phyloP scores from a whole-genome alignment of 2,888 invertebrate species.

The Lordiphosa andalusiaca region DNA sequence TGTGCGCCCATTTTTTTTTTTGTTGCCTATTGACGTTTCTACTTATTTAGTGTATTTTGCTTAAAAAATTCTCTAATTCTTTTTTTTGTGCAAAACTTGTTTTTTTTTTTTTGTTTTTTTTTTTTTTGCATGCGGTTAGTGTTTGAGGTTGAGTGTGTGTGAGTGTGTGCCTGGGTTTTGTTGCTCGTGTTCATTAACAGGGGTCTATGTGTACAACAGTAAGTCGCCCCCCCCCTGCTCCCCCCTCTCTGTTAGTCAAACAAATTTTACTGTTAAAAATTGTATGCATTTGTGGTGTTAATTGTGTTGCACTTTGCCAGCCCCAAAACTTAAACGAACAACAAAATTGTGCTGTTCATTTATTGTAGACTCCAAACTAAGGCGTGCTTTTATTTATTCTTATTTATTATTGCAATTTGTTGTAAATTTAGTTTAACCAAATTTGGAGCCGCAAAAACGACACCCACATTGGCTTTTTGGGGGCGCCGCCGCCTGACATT shows the following conservation, averaged over 20 bases:
- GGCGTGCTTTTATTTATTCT: slow-evolving; percentile 46
- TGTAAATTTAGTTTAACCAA: slow-evolving; percentile 59
- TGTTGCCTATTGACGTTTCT: slow-evolving; percentile 66
- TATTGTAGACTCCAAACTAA: slow-evolving; percentile 41
- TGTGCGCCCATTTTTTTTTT: slow-evolving; percentile 40
- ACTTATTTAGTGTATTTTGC: slow-evolving; percentile 70
- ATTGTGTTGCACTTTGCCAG: slow-evolving; percentile 71
- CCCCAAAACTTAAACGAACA: slow-evolving; percentile 8
- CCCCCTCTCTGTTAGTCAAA: slow-evolving; percentile 49
- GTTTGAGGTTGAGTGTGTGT: slow-evolving; percentile 47
- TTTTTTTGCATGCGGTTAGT: slow-evolving; percentile 38
- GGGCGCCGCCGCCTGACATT: slow-evolving; percentile 50
- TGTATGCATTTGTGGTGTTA: slow-evolving; percentile 66
- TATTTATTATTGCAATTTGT: slow-evolving; percentile 71
- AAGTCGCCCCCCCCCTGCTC: slow-evolving; percentile 32
- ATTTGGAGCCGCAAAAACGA: slow-evolving; percentile 65
- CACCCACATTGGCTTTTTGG: slow-evolving; percentile 49
- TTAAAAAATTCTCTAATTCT: slow-evolving; percentile 58
- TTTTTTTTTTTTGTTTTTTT: slow-evolving; percentile 38
- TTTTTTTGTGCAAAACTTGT: slow-evolving; percentile 29
- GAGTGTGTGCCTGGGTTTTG: slow-evolving; percentile 36
- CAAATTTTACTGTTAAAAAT: slow-evolving; percentile 70
- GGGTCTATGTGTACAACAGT: slow-evolving; percentile 65
- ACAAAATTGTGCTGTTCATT: neutral
- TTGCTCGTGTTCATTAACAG: slow-evolving; percentile 75